Conservation (phyloP, 1,140 invertebrate species). For the Drepana arcuata region DNA sequence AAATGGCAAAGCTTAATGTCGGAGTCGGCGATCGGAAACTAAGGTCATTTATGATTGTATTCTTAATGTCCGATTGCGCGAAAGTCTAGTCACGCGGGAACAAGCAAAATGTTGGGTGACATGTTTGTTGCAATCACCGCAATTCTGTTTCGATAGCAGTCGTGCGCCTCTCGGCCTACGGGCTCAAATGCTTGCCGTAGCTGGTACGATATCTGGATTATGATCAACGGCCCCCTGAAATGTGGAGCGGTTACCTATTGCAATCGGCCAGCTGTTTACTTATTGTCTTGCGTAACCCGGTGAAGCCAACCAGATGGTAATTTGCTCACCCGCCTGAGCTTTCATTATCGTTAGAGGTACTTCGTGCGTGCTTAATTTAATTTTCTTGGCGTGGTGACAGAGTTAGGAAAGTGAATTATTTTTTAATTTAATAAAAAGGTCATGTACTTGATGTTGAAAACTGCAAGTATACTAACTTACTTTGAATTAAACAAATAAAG, state of each 20-base stretch:
- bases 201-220: conserved; percentile 51
- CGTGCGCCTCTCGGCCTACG: conserved; percentile 51
- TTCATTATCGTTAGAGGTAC: conserved; percentile 39
- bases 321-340: conserved; percentile 45
- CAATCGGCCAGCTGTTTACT: conserved; percentile 42
- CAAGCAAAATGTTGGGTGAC: conserved; percentile 29
- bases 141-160: conserved; percentile 60
- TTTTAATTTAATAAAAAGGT: conserved; percentile 14
- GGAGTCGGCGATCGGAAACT: conserved; percentile 29
- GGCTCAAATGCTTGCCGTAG: conserved; percentile 38
- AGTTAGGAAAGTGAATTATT: conserved; percentile 19
- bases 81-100: conserved; percentile 44
- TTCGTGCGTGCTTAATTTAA: conserved; percentile 58
- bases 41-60: conserved; percentile 42
- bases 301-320: conserved; percentile 48
- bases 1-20: conserved; percentile 31
- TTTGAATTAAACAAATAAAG: no score
- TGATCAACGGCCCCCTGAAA: conserved; percentile 54
- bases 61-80: conserved; percentile 32
- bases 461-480: no score
- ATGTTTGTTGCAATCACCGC: conserved; percentile 38
- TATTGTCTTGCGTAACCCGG: conserved; percentile 53
- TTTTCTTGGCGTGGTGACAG: conserved; percentile 29
- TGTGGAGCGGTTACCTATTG: conserved; percentile 45
- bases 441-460: no score